A percentile compares a stretch with the other conserved stretches of the same genome.
Conservation (phyloP, 2,888 invertebrate species). For the Drosophila neutralis region DNA sequence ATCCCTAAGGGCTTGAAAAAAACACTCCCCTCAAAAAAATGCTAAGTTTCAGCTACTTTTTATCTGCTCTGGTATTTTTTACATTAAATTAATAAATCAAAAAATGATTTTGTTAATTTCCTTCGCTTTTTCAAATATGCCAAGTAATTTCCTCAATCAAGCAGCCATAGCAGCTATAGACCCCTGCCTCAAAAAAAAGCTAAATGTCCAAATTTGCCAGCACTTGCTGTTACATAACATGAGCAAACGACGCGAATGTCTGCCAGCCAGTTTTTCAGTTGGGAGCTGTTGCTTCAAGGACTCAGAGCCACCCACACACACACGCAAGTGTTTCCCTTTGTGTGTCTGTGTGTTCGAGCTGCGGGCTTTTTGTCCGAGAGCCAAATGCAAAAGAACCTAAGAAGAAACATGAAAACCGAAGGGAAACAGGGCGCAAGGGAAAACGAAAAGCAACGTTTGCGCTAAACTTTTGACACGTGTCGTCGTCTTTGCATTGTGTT, state of each 20-base stretch:
- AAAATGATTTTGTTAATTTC: not conserved
- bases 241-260: slow-evolving; percentile 24
- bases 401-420: not conserved
- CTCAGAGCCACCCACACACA: slow-evolving; percentile 44
- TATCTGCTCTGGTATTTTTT: not conserved
- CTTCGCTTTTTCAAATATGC: not conserved
- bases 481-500: slow-evolving; percentile 12
- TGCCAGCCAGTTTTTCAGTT: slow-evolving; percentile 8
- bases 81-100: not conserved
- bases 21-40: not conserved
- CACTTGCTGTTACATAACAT: slow-evolving; percentile 20
- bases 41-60: not conserved
- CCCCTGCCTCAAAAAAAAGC: not conserved
- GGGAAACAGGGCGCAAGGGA: not conserved
- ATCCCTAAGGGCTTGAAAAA: not conserved
- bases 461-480: slow-evolving; percentile 71
- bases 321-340: slow-evolving; percentile 3
- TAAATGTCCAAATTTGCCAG: not conserved
- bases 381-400: slow-evolving; percentile 34
- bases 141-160: not conserved
- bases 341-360: slow-evolving; percentile 11
- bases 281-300: slow-evolving; percentile 75
- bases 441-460: slow-evolving; percentile 32
- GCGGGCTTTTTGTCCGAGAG: slow-evolving; percentile 28
- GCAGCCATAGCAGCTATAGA: not conserved